Evolutionary conservation across 2,113 vertebrate genomes (phyloP), one percentile per base, ranked within the genome.

Genomic region (Alosa alosa): DNA sequence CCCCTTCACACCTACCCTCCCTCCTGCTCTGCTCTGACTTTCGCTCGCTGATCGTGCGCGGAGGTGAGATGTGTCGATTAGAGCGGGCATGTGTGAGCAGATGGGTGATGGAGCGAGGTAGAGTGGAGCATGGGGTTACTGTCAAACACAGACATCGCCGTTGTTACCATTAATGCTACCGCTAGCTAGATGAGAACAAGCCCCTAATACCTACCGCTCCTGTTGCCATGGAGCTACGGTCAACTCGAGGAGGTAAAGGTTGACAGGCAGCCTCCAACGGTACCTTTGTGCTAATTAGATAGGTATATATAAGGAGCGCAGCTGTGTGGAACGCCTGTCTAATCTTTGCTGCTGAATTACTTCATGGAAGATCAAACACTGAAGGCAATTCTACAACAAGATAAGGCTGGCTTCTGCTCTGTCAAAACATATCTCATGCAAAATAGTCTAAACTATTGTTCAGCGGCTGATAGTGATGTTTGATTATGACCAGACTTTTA

Each of bases 221-320:
- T 55, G 87, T 88, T 88, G 84, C 87, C 78, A 88, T 88, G 84
- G 86, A 3, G n/a, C 60, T 15, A 8, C 25, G 64, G 64, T 72
- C 64, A 72, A 15, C 31, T 10, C 8, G 31, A 72, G 31, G 8
- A 36, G 25, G 64, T 72, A 36, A 15, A 72, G 64, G 64, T 72
- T 36, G 64, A 72, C 64, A 72, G 64, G 64, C 64, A 72, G n/a
- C 64, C 64, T 36, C 13, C 64, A 72, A 31, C 25, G 10, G n/a
- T 36, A 36, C 64, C 64, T 72, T 72, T 72, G 64, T 10, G 64
- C 64, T 72, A 72, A 72, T 72, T 72, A 36, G 64, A 72, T 25
- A 72, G 64, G 64, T 36, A 36, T 25, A 31, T 68, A 68, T 36
- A 36, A 72, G 25, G 64, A 36, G 64, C 10, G 8, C 8, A 72